Evolutionary conservation across 1,140 invertebrate genomes (phyloP).

Genomic region (Copidosoma floridanum): DNA sequence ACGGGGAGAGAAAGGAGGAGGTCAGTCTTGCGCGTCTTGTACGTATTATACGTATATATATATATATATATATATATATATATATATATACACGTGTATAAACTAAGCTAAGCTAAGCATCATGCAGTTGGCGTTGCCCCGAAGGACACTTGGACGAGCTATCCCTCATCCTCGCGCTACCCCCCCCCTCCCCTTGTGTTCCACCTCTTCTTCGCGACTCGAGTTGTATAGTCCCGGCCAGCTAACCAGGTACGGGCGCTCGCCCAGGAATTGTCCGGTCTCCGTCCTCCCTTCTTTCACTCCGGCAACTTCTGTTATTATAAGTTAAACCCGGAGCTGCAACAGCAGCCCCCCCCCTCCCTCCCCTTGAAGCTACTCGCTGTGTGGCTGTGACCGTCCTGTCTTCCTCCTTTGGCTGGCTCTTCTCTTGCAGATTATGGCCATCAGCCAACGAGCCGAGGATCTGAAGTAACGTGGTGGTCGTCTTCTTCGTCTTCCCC

Average conservation of each 20-base stretch:
- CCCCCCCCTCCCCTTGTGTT: slow-evolving; percentile 35
- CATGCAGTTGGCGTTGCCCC: slow-evolving; percentile 40
- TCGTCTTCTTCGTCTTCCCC: slow-evolving; percentile 1
- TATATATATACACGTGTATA: neutral
- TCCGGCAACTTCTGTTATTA: slow-evolving; percentile 57
- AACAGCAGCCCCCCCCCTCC: slow-evolving; percentile 21
- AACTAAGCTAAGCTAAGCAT: slow-evolving; percentile 10
- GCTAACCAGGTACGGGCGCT: too few species aligned
- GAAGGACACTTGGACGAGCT: slow-evolving; percentile 53
- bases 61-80: neutral
- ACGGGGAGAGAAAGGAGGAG: slow-evolving; percentile 17
- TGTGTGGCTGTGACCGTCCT: too few species aligned
- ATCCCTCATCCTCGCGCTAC: slow-evolving; percentile 50
- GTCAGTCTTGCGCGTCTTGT: slow-evolving; percentile 43
- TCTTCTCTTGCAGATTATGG: slow-evolving; percentile 48
- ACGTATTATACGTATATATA: slow-evolving; percentile 22
- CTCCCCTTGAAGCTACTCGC: slow-evolving; percentile 13
- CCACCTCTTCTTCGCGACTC: neutral
- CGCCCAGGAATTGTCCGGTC: slow-evolving; percentile 44
- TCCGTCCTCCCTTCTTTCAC: slow-evolving; percentile 46
- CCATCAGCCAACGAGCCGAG: slow-evolving; percentile 53
- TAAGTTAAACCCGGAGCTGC: slow-evolving; percentile 50
- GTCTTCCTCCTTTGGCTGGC: too few species aligned
- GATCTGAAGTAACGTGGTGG: slow-evolving; percentile 42
- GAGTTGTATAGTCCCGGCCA: neutral